A percentile compares a stretch with the other conserved stretches of the same genome.
Conservation (phyloP, 2,888 invertebrate species). For the Onchidella celtica region DNA sequence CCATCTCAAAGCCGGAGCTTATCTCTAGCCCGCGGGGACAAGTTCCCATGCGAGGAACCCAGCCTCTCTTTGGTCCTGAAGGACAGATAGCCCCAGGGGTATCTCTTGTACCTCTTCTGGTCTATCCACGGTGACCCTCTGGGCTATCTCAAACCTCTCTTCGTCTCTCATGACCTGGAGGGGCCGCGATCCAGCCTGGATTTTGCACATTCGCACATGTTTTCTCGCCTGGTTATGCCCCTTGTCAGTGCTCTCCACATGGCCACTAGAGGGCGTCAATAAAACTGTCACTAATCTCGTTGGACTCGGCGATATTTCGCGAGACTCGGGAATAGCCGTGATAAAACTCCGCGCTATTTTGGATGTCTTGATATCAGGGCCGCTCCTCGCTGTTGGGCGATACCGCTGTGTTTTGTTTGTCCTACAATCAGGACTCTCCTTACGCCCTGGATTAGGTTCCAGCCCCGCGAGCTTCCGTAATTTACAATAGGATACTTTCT, state of each 20-base stretch:
- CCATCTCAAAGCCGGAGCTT: conserved; percentile 27
- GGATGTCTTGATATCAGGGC: no score
- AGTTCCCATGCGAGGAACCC: neutral
- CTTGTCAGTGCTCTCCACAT: neutral
- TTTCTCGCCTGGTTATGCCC: neutral
- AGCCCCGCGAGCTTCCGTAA: no score
- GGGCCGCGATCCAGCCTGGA: conserved; percentile 6
- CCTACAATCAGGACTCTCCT: no score
- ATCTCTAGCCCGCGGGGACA: neutral
- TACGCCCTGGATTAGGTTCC: no score
- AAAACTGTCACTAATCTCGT: conserved; percentile 24
- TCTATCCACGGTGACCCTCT: neutral
- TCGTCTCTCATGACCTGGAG: neutral
- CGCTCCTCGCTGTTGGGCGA: no score
- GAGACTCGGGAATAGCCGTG: neutral
- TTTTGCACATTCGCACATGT: conserved; percentile 6
- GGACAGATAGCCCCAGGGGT: conserved; percentile 12
- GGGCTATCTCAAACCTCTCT: neutral
- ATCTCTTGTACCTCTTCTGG: neutral
- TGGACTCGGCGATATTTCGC: neutral
- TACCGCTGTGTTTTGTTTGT: no score
- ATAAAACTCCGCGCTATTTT: no score
- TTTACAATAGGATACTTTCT: no score
- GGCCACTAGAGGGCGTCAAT: neutral
- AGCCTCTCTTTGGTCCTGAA: neutral